Conservation (phyloP, 2,888 invertebrate species). For the Agonopterix arenella region DNA sequence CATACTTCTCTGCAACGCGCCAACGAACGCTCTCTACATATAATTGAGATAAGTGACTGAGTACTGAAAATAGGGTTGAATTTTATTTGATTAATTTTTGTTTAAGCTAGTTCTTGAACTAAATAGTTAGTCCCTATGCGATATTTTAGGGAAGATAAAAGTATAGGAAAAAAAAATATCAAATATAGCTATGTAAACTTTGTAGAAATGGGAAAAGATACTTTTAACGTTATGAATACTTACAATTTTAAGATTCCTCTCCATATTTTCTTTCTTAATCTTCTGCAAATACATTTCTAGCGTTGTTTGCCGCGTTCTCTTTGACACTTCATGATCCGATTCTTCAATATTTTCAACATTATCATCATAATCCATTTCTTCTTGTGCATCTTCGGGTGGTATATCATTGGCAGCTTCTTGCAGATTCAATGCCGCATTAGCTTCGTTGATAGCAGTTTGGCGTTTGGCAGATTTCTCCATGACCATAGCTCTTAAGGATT, state of each 20-base stretch:
- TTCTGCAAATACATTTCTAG: constrained; percentile 42
- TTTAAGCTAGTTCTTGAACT: too few relatives aligned
- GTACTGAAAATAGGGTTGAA: too few relatives aligned
- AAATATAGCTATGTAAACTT: too few relatives aligned
- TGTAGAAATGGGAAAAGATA: too few relatives aligned
- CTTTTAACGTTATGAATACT: constrained; percentile 16
- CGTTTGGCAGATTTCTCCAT: constrained; percentile 61
- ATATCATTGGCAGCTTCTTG: constrained; percentile 23
- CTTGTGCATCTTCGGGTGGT: constrained; percentile 6
- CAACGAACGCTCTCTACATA: too few relatives aligned
- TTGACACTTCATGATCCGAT: constrained; percentile 38
- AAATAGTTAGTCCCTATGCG: too few relatives aligned
- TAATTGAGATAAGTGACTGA: too few relatives aligned
- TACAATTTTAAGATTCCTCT: constrained; percentile 42
- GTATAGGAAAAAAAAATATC: too few relatives aligned
- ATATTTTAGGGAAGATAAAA: too few relatives aligned
- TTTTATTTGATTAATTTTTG: too few relatives aligned
- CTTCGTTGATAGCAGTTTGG: constrained; percentile 28
- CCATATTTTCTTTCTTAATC: constrained; percentile 38
- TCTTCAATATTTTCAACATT: constrained; percentile 9
- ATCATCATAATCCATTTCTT: constrained; percentile 9
- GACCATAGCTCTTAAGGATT: constrained; percentile 56
- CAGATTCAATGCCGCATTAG: constrained; percentile 19
- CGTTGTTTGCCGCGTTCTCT: constrained; percentile 29
- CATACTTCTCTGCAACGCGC: too few relatives aligned